Evolutionary conservation across 2,888 invertebrate species (phyloP).

Genomic region (Xestoiulus laeticollis): DNA sequence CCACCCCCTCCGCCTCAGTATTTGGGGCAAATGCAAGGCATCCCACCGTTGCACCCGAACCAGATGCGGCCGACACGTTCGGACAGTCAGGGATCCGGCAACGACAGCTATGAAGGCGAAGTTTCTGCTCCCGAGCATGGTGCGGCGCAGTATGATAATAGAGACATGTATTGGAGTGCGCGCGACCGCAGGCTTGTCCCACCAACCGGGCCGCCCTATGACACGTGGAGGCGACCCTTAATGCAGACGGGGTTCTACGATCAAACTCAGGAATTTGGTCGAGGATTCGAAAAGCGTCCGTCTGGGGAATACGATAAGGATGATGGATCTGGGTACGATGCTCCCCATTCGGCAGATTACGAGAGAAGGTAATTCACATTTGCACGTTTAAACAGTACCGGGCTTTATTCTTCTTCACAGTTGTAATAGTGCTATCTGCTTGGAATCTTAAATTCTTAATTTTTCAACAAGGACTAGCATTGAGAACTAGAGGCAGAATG

Average conservation of each 20-base stretch:
- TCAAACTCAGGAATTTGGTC: slow-evolving; percentile 55
- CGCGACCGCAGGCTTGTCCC: slow-evolving; percentile 41
- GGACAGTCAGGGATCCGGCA: slow-evolving; percentile 53
- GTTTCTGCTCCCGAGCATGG: slow-evolving; percentile 58
- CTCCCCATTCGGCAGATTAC: slow-evolving; percentile 56
- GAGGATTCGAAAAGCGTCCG: slow-evolving; percentile 57
- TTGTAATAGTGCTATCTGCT: too few relatives aligned
- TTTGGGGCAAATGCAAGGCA: slow-evolving; percentile 57
- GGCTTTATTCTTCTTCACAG: neutral
- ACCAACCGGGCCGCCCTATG: slow-evolving; percentile 54
- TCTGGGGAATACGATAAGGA: slow-evolving; percentile 57
- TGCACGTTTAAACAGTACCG: too few relatives aligned
- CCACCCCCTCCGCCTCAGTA: slow-evolving; percentile 58
- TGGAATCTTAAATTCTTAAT: too few relatives aligned
- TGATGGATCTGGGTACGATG: slow-evolving; percentile 55
- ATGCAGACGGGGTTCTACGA: slow-evolving; percentile 57
- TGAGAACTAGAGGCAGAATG: too few relatives aligned
- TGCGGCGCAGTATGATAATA: slow-evolving; percentile 60
- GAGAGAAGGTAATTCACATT: slow-evolving; percentile 55
- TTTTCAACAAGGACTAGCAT: too few relatives aligned
- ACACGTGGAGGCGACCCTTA: slow-evolving; percentile 57
- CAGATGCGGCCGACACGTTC: slow-evolving; percentile 50
- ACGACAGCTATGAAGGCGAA: slow-evolving; percentile 64
- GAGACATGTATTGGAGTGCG: slow-evolving; percentile 51
- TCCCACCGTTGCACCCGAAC: slow-evolving; percentile 48